These are phyloP conservation scores for Erebia palarica DNA, from an alignment of 2,888 invertebrate genomes.

Conservation along the genomic window DNA sequence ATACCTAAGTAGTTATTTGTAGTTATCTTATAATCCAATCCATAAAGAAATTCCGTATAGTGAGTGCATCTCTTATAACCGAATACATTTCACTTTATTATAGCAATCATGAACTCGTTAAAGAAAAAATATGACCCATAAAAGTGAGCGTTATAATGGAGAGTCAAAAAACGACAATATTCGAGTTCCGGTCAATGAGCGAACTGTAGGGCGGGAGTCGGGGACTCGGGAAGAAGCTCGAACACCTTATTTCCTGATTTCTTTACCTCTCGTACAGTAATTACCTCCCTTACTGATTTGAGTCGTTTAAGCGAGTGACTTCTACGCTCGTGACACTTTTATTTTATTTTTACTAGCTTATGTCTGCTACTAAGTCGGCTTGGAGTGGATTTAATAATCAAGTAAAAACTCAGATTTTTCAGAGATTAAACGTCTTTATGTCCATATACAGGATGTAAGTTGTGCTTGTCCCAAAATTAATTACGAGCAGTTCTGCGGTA, in stretches of 20 bases:
- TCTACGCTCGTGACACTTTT: not conserved
- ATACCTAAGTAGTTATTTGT: no score
- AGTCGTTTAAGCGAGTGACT: constrained; percentile 13
- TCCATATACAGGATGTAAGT: no score
- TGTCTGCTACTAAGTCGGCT: not conserved
- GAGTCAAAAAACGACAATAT: constrained; percentile 45
- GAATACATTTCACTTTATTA: no score
- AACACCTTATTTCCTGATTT: constrained; percentile 56
- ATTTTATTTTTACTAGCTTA: not conserved
- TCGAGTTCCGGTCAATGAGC: constrained; percentile 53
- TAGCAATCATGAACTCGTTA: not conserved
- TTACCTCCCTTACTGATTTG: constrained; percentile 37
- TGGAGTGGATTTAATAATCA: not conserved
- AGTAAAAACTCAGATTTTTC: no score
- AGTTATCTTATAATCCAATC: no score
- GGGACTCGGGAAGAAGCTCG: constrained; percentile 45
- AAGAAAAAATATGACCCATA: not conserved
- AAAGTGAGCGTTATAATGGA: not conserved
- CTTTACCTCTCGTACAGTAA: constrained; percentile 44
- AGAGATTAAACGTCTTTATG: no score
- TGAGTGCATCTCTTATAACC: no score
- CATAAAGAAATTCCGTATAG: no score
- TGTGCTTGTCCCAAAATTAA: no score
- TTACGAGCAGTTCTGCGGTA: no score
- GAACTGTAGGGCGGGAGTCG: constrained; percentile 44